These are phyloP conservation scores for Euwallacea fornicatus DNA, from an alignment of 1,140 invertebrate genomes.

Conservation along the genomic window DNA sequence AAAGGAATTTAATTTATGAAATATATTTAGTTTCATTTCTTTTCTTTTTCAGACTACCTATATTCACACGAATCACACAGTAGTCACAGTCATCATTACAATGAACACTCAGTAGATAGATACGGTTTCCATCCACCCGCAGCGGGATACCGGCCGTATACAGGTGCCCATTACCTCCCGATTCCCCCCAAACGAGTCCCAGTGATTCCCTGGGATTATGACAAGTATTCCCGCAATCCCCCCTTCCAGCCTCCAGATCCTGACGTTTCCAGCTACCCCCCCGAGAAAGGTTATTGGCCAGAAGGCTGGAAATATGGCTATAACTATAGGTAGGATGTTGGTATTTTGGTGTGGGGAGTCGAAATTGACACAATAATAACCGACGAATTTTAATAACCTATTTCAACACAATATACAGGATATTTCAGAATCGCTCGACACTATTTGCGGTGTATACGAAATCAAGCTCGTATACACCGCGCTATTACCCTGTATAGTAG, in stretches of 20 bases:
- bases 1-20: too few relatives aligned
- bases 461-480: too few relatives aligned
- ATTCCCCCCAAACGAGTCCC: slow-evolving; percentile 17
- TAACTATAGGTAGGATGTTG: slow-evolving; percentile 25
- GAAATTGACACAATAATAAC: too few relatives aligned
- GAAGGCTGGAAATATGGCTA: slow-evolving; percentile 48
- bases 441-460: neutral
- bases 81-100: slow-evolving; percentile 39
- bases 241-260: neutral
- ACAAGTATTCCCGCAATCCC: slow-evolving; percentile 20
- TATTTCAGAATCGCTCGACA: neutral
- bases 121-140: slow-evolving; percentile 28
- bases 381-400: neutral
- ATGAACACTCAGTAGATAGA: slow-evolving; percentile 39
- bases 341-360: too few relatives aligned
- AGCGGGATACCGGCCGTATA: slow-evolving; percentile 15
- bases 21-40: slow-evolving; percentile 29
- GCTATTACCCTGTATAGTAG: too few relatives aligned
- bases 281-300: slow-evolving; percentile 37
- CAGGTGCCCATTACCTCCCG: slow-evolving; percentile 38
- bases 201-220: slow-evolving; percentile 23
- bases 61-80: slow-evolving; percentile 42
- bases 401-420: neutral
- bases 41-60: slow-evolving; percentile 46
- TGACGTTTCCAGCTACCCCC: neutral